Evolutionary conservation across 2,797 vertebrate genomes (phyloP), one percentile per base, ranked within the genome.

Genomic region (Phylloscopus collybita): DNA sequence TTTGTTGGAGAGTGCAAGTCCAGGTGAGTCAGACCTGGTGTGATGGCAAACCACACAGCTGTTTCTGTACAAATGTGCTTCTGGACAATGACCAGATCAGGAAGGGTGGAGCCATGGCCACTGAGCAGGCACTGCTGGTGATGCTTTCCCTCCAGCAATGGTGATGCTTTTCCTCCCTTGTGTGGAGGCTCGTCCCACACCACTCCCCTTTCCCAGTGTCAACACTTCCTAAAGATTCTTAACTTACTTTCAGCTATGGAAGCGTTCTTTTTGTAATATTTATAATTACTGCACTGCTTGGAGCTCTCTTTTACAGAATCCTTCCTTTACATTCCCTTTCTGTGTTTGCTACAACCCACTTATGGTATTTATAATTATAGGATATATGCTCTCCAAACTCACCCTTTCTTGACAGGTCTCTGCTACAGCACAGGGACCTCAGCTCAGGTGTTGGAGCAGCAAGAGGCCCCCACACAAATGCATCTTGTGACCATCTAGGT

Each of bases 181-280:
- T 3, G 0, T 4, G 29, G 32, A 57, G 62, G 10, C 15, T 65
- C 34, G 1, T 26, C 26, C 49, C 30, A 23, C 1, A 13, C 27
- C 7, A 3, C 59, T 80, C 11, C 30, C 13, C 32, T 45, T 51
- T 49, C 32, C 65, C 50, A 27, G 13, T 12, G 25, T 16, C 20
- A 72, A 5, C 16, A 32, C 8, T 72, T 72, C 40, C 27, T n/a
- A 19, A 85, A 62, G 32, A 45, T 53, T 50, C 84, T 66, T 60
- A 72, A 34, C 19, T 75, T 79, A 12, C 4, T 69, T 69, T 66
- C 47, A 61, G 19, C 64, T 47, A 2, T 20, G 45, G n/a, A 71
- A 57, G 10, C 0, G 0, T 74, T 78, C 14, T 38, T 84, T 86
- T 70, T 25, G 26, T 25, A 78, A 51, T 5, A 56, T 85, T 76